Evolutionary conservation across 2,797 vertebrate species (phyloP).

Genomic region (Thunnus albacares): DNA sequence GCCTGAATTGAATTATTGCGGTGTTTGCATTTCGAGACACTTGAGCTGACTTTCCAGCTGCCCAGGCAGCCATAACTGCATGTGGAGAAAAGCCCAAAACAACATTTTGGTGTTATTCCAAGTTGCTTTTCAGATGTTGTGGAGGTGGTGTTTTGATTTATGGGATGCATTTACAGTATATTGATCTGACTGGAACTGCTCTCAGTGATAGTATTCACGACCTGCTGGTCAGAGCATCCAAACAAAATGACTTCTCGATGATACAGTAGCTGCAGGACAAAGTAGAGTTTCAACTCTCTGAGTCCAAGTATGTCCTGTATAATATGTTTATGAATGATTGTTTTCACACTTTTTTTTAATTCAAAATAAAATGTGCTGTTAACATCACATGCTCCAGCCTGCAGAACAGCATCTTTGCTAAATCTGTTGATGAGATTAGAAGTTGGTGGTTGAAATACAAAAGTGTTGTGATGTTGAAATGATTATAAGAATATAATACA

Average conservation of each 20-base stretch:
- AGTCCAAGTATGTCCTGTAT: background rate
- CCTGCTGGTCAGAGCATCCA: background rate
- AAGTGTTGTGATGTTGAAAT: background rate
- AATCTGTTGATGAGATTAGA: conserved; percentile 3
- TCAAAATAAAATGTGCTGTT: background rate
- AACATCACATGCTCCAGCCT: background rate
- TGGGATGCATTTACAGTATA: conserved; percentile 28
- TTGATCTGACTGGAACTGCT: conserved; percentile 37
- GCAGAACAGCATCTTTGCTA: background rate
- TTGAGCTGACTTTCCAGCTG: background rate
- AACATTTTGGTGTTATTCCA: background rate
- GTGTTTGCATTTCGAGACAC: background rate
- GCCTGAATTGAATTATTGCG: too few species aligned
- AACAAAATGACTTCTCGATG: conserved; percentile 5
- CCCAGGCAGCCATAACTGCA: background rate
- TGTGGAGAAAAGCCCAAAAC: background rate
- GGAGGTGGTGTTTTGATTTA: conserved; percentile 19
- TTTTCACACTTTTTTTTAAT: background rate
- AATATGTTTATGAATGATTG: background rate
- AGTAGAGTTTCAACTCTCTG: background rate
- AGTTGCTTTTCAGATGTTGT: conserved; percentile 12
- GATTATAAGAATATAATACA: background rate
- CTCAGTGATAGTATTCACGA: conserved; percentile 23
- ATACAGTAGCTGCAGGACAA: conserved; percentile 7
- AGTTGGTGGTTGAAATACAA: background rate